Evolutionary conservation across 2,888 invertebrate genomes (phyloP).

Genomic region (Frankliniella intonsa): DNA sequence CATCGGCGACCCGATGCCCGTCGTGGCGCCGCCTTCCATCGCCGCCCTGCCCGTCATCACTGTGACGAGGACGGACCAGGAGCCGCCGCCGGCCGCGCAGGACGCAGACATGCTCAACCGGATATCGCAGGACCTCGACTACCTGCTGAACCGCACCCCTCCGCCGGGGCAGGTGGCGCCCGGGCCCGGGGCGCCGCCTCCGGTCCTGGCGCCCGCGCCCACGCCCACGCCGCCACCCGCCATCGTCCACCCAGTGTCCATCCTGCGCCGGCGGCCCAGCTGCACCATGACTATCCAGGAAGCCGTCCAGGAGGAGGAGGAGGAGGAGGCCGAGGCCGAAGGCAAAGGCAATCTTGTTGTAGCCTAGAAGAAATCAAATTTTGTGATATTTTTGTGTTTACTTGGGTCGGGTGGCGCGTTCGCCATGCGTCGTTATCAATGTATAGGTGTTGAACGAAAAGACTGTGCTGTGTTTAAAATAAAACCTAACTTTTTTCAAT

Average conservation of each 20-base stretch:
- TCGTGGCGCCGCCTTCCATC: background rate
- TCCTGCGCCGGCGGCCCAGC: conserved; percentile 1
- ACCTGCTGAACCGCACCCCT: conserved; percentile 1
- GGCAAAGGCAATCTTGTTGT: background rate
- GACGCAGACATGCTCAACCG: background rate
- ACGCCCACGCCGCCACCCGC: background rate
- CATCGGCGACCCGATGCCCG: background rate
- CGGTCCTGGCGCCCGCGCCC: background rate
- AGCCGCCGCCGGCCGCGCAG: background rate
- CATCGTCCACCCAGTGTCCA: background rate
- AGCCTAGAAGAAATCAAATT: background rate
- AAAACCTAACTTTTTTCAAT: too few species aligned
- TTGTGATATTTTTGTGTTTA: background rate
- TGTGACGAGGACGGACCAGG: conserved; percentile 14
- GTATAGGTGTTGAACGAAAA: conserved; percentile 11
- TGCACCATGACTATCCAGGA: conserved; percentile 5
- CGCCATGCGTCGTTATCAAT: background rate
- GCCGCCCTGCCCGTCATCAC: background rate
- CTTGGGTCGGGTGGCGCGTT: background rate
- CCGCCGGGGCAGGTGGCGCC: background rate
- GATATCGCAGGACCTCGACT: conserved; percentile 7
- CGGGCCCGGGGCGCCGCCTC: background rate
- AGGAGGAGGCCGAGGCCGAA: background rate
- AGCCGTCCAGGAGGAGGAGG: background rate
- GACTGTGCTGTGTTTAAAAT: background rate